phyloP scores from a whole-genome alignment of 64 coral and sea anemone genomes.

The Stichodactyla helianthus region DNA sequence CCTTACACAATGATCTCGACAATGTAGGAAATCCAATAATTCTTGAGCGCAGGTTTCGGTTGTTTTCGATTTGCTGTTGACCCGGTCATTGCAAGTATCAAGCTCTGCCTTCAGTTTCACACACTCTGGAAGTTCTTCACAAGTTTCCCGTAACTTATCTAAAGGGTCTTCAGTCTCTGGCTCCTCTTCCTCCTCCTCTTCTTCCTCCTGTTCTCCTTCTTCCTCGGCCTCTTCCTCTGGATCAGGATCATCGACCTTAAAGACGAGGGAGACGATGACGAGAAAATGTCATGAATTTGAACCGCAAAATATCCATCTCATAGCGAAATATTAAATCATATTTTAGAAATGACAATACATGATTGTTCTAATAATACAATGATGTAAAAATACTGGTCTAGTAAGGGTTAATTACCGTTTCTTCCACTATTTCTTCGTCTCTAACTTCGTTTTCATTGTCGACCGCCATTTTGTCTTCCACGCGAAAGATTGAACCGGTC shows the following conservation, averaged over 20 bases:
- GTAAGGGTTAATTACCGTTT: slow-evolving; percentile 20
- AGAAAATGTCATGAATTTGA: background rate
- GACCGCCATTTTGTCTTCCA: slow-evolving; percentile 64
- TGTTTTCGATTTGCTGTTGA: slow-evolving; percentile 66
- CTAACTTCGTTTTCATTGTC: slow-evolving; percentile 36
- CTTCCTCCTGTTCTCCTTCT: slow-evolving; percentile 37
- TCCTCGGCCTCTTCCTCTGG: slow-evolving; percentile 50
- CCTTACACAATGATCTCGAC: slow-evolving; percentile 96
- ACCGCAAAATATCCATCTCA: background rate
- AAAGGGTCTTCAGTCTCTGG: slow-evolving; percentile 73
- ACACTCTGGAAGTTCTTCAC: slow-evolving; percentile 55
- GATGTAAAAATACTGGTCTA: background rate
- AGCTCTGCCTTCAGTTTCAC: slow-evolving; percentile 52
- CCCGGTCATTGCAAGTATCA: slow-evolving; percentile 56
- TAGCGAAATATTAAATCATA: background rate
- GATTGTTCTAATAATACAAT: background rate
- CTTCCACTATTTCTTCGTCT: slow-evolving; percentile 51
- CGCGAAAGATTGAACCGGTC: slow-evolving; percentile 9
- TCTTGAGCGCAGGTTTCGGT: slow-evolving; percentile 94
- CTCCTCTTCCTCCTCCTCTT: slow-evolving; percentile 72
- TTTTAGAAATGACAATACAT: background rate
- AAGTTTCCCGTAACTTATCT: slow-evolving; percentile 70
- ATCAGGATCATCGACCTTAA: slow-evolving; percentile 68
- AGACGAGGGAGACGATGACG: background rate
- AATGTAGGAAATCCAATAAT: slow-evolving; percentile 91